Conservation (phyloP, 2,797 vertebrate genomes). For the Valencia hispanica region DNA sequence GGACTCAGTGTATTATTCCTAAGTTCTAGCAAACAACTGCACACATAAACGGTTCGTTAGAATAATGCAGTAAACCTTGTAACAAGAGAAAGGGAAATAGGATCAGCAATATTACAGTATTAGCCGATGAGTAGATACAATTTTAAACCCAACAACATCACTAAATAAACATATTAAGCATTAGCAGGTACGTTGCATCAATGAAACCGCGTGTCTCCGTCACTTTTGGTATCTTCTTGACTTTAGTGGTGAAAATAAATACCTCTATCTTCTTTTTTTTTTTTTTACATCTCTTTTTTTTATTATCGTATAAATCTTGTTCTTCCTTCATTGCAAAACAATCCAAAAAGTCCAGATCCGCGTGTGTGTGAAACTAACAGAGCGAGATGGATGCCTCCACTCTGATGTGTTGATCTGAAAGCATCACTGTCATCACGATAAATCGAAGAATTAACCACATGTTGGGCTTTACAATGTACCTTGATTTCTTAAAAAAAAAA, state of each 20-base stretch:
- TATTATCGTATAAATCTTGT: neutral
- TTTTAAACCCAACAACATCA: too few relatives aligned
- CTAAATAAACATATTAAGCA: neutral
- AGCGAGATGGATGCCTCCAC: constrained; percentile 3
- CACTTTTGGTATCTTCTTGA: constrained; percentile 27
- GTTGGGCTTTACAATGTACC: neutral
- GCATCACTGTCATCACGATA: constrained; percentile 11
- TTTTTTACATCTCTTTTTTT: too few relatives aligned
- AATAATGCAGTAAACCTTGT: too few relatives aligned
- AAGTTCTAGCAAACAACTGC: too few relatives aligned
- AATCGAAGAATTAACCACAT: neutral
- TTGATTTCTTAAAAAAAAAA: neutral
- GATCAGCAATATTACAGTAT: too few relatives aligned
- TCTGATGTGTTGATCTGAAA: constrained; percentile 8
- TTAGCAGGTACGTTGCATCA: neutral
- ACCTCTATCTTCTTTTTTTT: too few relatives aligned
- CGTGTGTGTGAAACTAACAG: neutral
- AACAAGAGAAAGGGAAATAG: too few relatives aligned
- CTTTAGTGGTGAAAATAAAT: constrained; percentile 31
- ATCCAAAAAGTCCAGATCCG: constrained; percentile 19
- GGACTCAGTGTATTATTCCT: too few relatives aligned
- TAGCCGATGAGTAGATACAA: too few relatives aligned
- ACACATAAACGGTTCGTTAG: too few relatives aligned
- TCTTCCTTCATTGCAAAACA: neutral
- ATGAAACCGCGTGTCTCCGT: constrained; percentile 17